Evolutionary conservation across 53 echinoderm and acorn worm genomes (phyloP).

Genomic region (Stichopus horrens): DNA sequence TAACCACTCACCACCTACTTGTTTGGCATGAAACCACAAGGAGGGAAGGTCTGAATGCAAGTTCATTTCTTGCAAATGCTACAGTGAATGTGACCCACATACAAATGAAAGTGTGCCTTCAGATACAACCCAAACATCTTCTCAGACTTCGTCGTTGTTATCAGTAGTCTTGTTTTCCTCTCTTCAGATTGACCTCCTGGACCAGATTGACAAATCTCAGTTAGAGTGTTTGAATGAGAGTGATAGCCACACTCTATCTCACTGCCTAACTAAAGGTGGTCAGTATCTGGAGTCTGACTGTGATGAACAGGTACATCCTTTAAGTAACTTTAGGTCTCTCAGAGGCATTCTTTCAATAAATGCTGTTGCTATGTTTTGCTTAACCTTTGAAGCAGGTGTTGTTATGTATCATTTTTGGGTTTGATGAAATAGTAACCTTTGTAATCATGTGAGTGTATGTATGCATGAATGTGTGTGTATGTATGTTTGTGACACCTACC

Average conservation of each 20-base stretch:
- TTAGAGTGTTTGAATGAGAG: constrained; percentile 88
- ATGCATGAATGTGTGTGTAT: no score
- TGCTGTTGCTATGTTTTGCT: not conserved
- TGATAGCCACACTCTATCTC: constrained; percentile 73
- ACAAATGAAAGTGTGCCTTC: no score
- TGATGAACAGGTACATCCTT: constrained; percentile 89
- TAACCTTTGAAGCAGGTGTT: not conserved
- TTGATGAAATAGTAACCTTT: not conserved
- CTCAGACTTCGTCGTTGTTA: no score
- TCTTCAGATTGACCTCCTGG: constrained; percentile 65
- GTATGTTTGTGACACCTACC: no score
- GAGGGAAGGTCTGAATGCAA: no score
- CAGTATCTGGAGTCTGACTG: constrained; percentile 89
- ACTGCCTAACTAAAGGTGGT: constrained; percentile 72
- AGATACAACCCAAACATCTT: no score
- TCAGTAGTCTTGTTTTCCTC: not conserved
- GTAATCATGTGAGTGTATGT: no score
- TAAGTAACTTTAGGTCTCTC: not conserved
- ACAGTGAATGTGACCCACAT: no score
- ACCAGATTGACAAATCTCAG: constrained; percentile 64
- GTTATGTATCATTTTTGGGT: not conserved
- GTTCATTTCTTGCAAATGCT: no score
- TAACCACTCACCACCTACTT: no score
- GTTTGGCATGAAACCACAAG: no score
- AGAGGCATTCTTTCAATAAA: not conserved